Conservation (phyloP, 2,797 vertebrate species). For the Parotocinclus haroldoi region DNA sequence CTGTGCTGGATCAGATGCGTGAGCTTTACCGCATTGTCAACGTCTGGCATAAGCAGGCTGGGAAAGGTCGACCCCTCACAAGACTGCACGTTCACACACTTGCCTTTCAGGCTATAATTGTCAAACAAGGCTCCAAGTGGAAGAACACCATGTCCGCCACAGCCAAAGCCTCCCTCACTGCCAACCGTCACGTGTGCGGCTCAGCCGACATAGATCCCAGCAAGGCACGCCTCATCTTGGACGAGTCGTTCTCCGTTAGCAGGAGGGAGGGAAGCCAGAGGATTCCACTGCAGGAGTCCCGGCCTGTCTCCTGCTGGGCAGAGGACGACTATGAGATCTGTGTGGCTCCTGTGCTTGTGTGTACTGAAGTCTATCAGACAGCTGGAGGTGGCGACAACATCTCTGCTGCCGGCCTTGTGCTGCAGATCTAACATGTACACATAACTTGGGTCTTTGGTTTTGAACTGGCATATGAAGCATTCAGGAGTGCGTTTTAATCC, state of each 20-base stretch:
- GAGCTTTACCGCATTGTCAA: slow-evolving; percentile 78
- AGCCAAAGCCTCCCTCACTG: slow-evolving; percentile 81
- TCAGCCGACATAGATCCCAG: slow-evolving; percentile 75
- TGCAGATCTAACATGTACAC: slow-evolving; percentile 73
- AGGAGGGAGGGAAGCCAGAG: slow-evolving; percentile 74
- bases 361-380: slow-evolving; percentile 83
- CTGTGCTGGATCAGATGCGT: slow-evolving; percentile 82
- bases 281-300: slow-evolving; percentile 72
- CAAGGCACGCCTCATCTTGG: slow-evolving; percentile 82
- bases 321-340: slow-evolving; percentile 79
- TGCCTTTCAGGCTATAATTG: slow-evolving; percentile 83
- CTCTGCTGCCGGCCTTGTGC: slow-evolving; percentile 80
- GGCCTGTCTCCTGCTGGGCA: slow-evolving; percentile 80
- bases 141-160: slow-evolving; percentile 84
- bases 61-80: slow-evolving; percentile 61
- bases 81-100: slow-evolving; percentile 80
- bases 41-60: slow-evolving; percentile 56
- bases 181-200: slow-evolving; percentile 83
- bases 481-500: slow-evolving; percentile 1
- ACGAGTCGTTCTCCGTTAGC: slow-evolving; percentile 81
- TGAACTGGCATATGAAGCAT: background rate
- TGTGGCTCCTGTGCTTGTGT: slow-evolving; percentile 81
- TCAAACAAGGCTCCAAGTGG: slow-evolving; percentile 73
- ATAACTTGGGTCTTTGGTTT: background rate
- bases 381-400: slow-evolving; percentile 84